These are phyloP conservation scores for Craterocephalus amniculus DNA, from an alignment of 2,797 vertebrate genomes.

Conservation along the genomic window DNA sequence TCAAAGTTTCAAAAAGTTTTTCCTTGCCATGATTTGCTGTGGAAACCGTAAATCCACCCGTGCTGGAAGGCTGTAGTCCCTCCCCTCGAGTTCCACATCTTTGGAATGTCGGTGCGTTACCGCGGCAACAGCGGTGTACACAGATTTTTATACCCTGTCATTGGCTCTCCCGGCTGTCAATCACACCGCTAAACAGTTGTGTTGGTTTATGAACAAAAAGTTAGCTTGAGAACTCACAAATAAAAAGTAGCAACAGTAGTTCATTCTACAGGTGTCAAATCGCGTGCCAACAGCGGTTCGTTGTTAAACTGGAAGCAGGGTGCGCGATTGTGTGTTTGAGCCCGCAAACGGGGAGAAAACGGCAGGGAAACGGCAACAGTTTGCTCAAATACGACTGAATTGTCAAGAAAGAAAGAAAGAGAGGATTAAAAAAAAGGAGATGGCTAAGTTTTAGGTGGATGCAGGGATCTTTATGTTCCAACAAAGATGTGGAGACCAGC, in stretches of 20 bases:
- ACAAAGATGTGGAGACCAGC: constrained; percentile 28
- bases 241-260: constrained; percentile 63
- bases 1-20: constrained; percentile 46
- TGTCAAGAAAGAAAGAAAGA: constrained; percentile 18
- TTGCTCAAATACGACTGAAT: constrained; percentile 52
- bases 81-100: constrained; percentile 70
- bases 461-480: constrained; percentile 33
- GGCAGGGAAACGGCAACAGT: constrained; percentile 57
- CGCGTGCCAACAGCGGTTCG: background rate
- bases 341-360: constrained; percentile 19
- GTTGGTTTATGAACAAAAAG: constrained; percentile 70
- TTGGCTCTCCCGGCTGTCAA: constrained; percentile 74
- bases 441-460: constrained; percentile 57
- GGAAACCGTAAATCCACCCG: constrained; percentile 70
- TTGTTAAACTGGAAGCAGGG: background rate
- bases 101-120: constrained; percentile 76
- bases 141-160: constrained; percentile 52
- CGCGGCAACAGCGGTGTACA: constrained; percentile 70
- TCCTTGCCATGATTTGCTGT: constrained; percentile 50
- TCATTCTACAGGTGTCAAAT: constrained; percentile 74
- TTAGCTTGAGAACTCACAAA: constrained; percentile 77
- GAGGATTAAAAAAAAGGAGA: constrained; percentile 39
- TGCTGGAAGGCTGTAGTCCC: constrained; percentile 74
- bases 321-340: background rate
- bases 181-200: constrained; percentile 60